Percentiles rank a stretch among this genome's conserved stretches.
Conservation (phyloP, 30 jellyfish, hydroid and myxozoan genomes). For the Pelagia noctiluca region DNA sequence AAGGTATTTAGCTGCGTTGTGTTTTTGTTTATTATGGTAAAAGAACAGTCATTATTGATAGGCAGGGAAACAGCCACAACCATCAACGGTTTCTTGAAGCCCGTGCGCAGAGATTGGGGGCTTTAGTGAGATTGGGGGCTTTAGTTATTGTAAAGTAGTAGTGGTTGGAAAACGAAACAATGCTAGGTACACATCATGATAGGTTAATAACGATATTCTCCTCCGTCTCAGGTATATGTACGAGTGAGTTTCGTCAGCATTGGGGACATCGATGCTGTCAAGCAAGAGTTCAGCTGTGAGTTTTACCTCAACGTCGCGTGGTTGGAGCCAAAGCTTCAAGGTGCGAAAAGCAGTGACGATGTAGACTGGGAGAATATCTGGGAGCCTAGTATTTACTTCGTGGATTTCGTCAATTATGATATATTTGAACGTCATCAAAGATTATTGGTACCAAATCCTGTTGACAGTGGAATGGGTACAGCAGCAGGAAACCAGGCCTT, state of each 20-base stretch:
- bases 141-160: too few relatives aligned
- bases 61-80: too few relatives aligned
- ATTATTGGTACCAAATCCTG: not conserved
- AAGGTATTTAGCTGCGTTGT: too few relatives aligned
- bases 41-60: too few relatives aligned
- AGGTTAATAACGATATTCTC: too few relatives aligned
- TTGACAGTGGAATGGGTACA: not conserved
- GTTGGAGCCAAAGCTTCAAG: slow-evolving; percentile 36
- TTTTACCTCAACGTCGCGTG: slow-evolving; percentile 33
- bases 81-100: too few relatives aligned
- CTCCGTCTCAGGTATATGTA: too few relatives aligned
- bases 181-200: too few relatives aligned
- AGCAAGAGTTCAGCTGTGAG: slow-evolving; percentile 51
- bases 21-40: too few relatives aligned
- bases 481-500: slow-evolving; percentile 14
- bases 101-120: too few relatives aligned
- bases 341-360: slow-evolving; percentile 22
- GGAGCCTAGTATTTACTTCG: slow-evolving; percentile 39
- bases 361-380: slow-evolving; percentile 42
- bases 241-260: slow-evolving; percentile 29
- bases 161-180: too few relatives aligned
- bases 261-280: slow-evolving; percentile 53
- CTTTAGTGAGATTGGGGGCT: too few relatives aligned
- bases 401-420: slow-evolving; percentile 30
- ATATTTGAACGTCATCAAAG: not conserved